Evolutionary conservation across 2,797 vertebrate species (phyloP), one percentile per base, ranked within the genome.

Genomic region (Esox masquinongy): DNA sequence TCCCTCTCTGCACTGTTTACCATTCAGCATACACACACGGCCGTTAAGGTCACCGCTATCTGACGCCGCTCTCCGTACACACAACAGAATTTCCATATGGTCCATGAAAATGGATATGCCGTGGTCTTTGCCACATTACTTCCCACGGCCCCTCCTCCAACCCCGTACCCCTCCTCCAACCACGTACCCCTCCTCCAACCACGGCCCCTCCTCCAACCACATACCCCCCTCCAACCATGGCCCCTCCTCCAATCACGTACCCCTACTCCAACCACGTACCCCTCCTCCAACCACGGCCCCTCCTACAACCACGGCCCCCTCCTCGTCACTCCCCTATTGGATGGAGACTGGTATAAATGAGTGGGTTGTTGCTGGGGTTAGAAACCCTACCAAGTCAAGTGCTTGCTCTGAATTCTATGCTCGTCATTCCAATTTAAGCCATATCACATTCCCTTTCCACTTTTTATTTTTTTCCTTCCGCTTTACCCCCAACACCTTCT

Each of bases 81-180:
- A 97, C 95, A 97, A 95, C 96, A 95, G 92, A 95, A 98, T 96
- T 97, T 98, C 97, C 97, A 99, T 99, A 98, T 97, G 97, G 96
- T 95, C 95, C 95, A 94, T 96, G 95, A 94, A 99, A 97, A 95
- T 94, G 94, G 95, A 96, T 96, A 92, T 79, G 93, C 93, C 90
- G 22, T 89, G 90, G 92, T 93, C 90, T 91, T 3, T 24, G 83
- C 85, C 91, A 90, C 94, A 71, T 5, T 88, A 94, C 96, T 98
- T 99, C 97, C 96, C 97, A 98, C 96, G 96, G 92, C 93, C 91
- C 91, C 74, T 34, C 34, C 22, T 22, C 79, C 64, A 68, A 9
- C 39, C 19, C 7, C 47, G 5, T 47, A 12, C 22, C 26, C 22
- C 16, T 56, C 64, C 47, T 26, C 19, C 29, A 31, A 31, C 96